Percentiles rank a stretch among this genome's conserved stretches.
Evolutionary conservation across 2,113 vertebrate genomes (phyloP).

Genomic region (Prolemur simus): DNA sequence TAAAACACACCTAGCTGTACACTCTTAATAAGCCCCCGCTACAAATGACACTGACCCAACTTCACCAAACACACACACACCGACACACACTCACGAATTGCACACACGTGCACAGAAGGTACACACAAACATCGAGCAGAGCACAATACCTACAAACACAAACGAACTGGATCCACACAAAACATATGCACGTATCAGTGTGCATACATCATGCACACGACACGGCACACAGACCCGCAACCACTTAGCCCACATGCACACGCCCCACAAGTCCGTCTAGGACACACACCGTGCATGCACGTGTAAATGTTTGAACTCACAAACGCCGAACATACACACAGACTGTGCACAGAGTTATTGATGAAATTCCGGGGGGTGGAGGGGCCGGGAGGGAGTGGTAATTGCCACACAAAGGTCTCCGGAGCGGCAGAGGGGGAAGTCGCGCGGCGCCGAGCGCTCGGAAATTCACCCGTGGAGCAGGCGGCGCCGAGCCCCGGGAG

Average conservation of each 20-base stretch:
- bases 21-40: constrained; percentile 50
- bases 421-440: constrained; percentile 62
- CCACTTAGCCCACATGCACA: constrained; percentile 60
- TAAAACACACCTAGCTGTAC: constrained; percentile 71
- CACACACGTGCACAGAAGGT: constrained; percentile 67
- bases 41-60: constrained; percentile 78
- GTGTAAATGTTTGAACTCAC: constrained; percentile 72
- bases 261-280: constrained; percentile 63
- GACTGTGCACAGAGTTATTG: constrained; percentile 70
- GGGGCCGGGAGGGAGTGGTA: constrained; percentile 72
- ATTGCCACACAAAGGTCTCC: constrained; percentile 80
- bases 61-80: constrained; percentile 76
- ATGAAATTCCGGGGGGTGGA: constrained; percentile 76
- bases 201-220: constrained; percentile 52
- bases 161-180: constrained; percentile 54
- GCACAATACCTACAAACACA: constrained; percentile 74
- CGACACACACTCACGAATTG: constrained; percentile 21
- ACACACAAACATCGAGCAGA: constrained; percentile 51
- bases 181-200: constrained; percentile 53
- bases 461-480: neutral
- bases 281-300: constrained; percentile 71
- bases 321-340: constrained; percentile 56
- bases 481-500: constrained; percentile 21
- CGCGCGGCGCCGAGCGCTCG: constrained; percentile 48
- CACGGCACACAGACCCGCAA: constrained; percentile 66